Conservation (phyloP, 2,888 invertebrate genomes). For the Poecilus cupreus region DNA sequence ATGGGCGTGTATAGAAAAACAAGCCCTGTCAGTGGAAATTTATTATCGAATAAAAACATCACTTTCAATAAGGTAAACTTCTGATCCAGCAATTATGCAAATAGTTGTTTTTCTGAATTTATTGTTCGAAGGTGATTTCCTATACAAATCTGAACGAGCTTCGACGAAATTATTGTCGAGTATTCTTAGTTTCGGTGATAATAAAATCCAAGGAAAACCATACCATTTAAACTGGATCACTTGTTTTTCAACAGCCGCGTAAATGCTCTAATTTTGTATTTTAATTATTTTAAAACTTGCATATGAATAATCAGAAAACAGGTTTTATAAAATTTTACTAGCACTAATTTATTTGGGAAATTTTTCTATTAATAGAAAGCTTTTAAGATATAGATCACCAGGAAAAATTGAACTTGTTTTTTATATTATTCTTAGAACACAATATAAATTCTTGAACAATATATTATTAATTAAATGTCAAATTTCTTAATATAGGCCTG, state of each 20-base stretch:
- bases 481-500: not conserved
- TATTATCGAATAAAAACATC: not conserved
- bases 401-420: slow-evolving; percentile 17
- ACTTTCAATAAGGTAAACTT: not conserved
- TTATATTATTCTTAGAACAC: not conserved
- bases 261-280: slow-evolving; percentile 1
- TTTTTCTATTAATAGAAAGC: not conserved
- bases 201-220: slow-evolving; percentile 22
- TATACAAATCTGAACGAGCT: not conserved
- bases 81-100: slow-evolving; percentile 5
- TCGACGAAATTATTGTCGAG: not conserved
- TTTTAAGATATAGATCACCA: not conserved
- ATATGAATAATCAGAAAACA: not conserved
- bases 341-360: not conserved
- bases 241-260: not conserved
- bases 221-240: not conserved
- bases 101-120: not conserved
- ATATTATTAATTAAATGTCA: slow-evolving; percentile 10
- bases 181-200: not conserved
- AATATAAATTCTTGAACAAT: not conserved
- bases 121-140: slow-evolving; percentile 5
- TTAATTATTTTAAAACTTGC: not conserved
- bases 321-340: not conserved
- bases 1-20: not conserved
- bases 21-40: not conserved